These are phyloP conservation scores for Lordiphosa clarofinis DNA, from an alignment of 1,140 invertebrate species.

Conservation along the genomic window DNA sequence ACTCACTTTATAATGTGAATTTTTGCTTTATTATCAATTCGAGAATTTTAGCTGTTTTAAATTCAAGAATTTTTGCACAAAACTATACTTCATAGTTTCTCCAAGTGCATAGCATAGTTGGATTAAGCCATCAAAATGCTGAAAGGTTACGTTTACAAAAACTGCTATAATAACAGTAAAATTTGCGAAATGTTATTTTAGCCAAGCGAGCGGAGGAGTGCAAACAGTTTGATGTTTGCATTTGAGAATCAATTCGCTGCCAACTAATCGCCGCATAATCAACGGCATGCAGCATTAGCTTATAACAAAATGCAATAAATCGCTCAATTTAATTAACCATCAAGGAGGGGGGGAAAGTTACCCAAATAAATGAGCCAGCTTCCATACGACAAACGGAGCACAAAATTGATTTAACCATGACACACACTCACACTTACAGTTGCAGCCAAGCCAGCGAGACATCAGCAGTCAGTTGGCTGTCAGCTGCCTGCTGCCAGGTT, in stretches of 20 bases:
- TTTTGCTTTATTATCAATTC: too few species aligned
- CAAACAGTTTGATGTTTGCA: constrained; percentile 13
- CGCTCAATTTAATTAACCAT: constrained; percentile 43
- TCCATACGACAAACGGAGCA: constrained; percentile 43
- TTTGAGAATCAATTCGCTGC: constrained; percentile 10
- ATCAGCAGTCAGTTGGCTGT: constrained; percentile 16
- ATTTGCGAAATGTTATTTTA: constrained; percentile 25
- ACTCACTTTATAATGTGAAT: too few species aligned
- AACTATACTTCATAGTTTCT: too few species aligned
- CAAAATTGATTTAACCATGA: constrained; percentile 67
- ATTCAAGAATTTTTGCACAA: too few species aligned
- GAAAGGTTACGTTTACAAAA: constrained; percentile 17
- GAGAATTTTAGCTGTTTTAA: too few species aligned
- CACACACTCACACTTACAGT: constrained; percentile 24
- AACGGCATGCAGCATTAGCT: constrained; percentile 17
- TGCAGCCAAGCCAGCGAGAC: constrained; percentile 7
- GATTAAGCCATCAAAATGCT: constrained; percentile 24
- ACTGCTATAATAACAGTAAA: constrained; percentile 24
- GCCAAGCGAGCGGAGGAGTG: not conserved
- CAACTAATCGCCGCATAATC: constrained; percentile 23
- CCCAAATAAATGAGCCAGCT: constrained; percentile 27
- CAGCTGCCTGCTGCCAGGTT: constrained; percentile 48
- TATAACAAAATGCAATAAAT: constrained; percentile 39
- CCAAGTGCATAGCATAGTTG: constrained; percentile 7
- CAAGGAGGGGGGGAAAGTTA: not conserved